Evolutionary conservation across 2,888 invertebrate species (phyloP).

Genomic region (Machimus atricapillus): DNA sequence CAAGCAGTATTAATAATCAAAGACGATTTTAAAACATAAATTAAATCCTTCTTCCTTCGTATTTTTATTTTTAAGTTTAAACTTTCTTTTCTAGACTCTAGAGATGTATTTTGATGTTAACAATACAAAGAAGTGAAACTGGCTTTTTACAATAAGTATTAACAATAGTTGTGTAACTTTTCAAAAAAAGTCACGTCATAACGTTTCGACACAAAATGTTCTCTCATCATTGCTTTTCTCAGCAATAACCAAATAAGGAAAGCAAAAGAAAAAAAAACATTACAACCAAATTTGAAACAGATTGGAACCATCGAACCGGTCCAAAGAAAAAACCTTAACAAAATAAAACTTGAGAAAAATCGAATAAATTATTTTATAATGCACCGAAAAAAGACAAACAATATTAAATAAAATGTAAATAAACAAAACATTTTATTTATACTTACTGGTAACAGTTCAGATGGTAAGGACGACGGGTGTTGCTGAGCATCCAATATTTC

Average conservation of each 20-base stretch:
- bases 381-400: neutral
- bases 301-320: conserved; percentile 63
- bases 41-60: conserved; percentile 47
- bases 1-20: neutral
- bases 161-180: neutral
- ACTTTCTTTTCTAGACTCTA: neutral
- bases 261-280: conserved; percentile 42
- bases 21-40: neutral
- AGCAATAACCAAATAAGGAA: conserved; percentile 44
- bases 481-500: conserved; percentile 62
- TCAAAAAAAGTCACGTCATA: neutral
- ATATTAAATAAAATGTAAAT: neutral
- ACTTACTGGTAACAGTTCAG: conserved; percentile 63
- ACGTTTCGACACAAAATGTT: neutral
- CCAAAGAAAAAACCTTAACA: conserved; percentile 65
- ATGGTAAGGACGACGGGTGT: conserved; percentile 59
- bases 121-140: neutral
- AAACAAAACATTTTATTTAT: neutral
- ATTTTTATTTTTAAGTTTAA: conserved; percentile 40
- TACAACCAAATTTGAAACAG: conserved; percentile 44
- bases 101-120: neutral
- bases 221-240: conserved; percentile 34
- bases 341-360: conserved; percentile 49
- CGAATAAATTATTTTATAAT: neutral
- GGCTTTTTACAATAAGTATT: neutral